Conservation (phyloP, 2,113 vertebrate species). For the Ploceus nigricollis region DNA sequence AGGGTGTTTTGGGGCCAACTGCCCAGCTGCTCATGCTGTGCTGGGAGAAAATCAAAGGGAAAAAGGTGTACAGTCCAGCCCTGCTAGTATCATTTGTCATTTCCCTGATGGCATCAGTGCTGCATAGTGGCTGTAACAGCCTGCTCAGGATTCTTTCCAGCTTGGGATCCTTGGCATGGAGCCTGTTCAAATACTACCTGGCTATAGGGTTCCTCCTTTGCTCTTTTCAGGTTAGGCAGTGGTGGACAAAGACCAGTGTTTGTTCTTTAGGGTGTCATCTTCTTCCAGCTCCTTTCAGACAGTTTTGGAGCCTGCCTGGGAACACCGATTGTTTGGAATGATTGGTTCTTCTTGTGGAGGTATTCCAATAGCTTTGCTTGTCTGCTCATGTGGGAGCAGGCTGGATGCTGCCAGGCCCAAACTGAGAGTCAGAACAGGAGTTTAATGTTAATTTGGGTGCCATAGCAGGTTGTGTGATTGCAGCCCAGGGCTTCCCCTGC, state of each 20-base stretch:
- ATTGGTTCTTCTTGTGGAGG: background rate
- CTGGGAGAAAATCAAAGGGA: background rate
- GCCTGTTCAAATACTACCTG: background rate
- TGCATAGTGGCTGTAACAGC: background rate
- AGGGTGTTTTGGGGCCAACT: background rate
- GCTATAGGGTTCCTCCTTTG: background rate
- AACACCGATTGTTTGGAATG: background rate
- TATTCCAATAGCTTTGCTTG: background rate
- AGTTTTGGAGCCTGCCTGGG: background rate
- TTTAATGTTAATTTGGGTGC: background rate
- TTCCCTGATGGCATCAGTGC: background rate
- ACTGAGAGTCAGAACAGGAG: background rate
- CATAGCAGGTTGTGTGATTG: background rate
- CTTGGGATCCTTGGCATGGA: background rate
- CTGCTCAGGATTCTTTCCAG: background rate
- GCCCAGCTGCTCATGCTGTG: accelerated
- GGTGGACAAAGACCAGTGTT: background rate
- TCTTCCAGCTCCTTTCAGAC: background rate
- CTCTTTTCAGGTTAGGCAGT: background rate
- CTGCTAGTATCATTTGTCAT: background rate
- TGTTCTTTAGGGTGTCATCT: background rate
- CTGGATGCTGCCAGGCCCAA: accelerated
- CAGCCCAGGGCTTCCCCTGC: background rate
- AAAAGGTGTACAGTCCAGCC: background rate
- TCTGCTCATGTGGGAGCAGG: accelerated